A percentile compares a stretch with the other conserved stretches of the same genome.
These are phyloP conservation scores for Pyralis farinalis DNA, from an alignment of 2,888 invertebrate species.

Conservation along the genomic window DNA sequence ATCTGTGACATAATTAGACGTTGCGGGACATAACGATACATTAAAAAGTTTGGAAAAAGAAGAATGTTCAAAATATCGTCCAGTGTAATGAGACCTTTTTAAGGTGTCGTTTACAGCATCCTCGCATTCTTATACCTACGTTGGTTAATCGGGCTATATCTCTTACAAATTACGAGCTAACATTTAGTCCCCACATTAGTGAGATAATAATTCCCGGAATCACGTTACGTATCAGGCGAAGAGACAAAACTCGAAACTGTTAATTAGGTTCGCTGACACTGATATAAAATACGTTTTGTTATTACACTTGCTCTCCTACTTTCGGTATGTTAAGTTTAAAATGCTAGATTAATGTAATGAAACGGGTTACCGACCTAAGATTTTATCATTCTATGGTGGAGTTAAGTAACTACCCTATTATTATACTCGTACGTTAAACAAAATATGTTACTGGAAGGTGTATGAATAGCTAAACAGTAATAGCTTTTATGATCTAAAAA, in stretches of 20 bases:
- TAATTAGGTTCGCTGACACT: constrained; percentile 51
- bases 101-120: constrained; percentile 14
- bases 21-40: constrained; percentile 27
- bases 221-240: constrained; percentile 51
- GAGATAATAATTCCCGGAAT: constrained; percentile 67
- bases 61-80: constrained; percentile 11
- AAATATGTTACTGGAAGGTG: no score
- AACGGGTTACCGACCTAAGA: constrained; percentile 29
- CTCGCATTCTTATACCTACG: constrained; percentile 14
- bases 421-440: no score
- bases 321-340: constrained; percentile 29
- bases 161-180: constrained; percentile 55
- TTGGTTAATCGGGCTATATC: constrained; percentile 38
- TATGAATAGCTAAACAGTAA: no score
- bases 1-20: constrained; percentile 16
- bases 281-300: constrained; percentile 44
- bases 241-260: constrained; percentile 51
- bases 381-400: constrained; percentile 21
- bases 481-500: no score
- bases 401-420: constrained; percentile 5
- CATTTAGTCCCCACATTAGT: constrained; percentile 54
- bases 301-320: constrained; percentile 28
- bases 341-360: constrained; percentile 25
- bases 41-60: constrained; percentile 30
- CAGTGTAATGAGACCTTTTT: constrained; percentile 7